Conservation (phyloP, 2,797 vertebrate species). For the Argentina silus region DNA sequence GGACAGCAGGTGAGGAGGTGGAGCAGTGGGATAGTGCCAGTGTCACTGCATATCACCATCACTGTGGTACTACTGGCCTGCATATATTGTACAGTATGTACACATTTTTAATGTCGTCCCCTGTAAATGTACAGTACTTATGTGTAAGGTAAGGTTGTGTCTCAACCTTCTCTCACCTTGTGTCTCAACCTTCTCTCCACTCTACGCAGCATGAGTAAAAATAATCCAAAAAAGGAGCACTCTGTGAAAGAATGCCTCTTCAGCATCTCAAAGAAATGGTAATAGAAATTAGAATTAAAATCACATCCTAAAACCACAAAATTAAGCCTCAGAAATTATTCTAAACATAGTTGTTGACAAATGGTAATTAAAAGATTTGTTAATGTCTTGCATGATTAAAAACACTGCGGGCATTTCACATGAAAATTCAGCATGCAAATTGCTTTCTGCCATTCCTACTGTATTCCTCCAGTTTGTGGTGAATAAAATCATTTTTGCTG, state of each 20-base stretch:
- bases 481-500: constrained; percentile 56
- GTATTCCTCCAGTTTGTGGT: constrained; percentile 57
- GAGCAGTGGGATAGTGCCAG: neutral
- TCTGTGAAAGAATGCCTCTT: constrained; percentile 39
- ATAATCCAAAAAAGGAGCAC: constrained; percentile 14
- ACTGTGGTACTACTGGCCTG: neutral
- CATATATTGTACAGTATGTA: neutral
- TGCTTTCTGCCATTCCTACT: constrained; percentile 58
- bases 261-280: constrained; percentile 42
- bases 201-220: neutral
- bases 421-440: constrained; percentile 77
- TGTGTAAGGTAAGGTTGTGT: neutral
- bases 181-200: neutral
- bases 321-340: constrained; percentile 69
- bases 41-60: neutral
- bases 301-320: constrained; percentile 48
- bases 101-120: neutral
- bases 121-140: neutral
- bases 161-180: neutral
- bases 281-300: constrained; percentile 62
- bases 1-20: neutral
- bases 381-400: constrained; percentile 78
- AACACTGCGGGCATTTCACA: constrained; percentile 75
- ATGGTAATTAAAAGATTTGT: constrained; percentile 82
- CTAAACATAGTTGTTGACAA: constrained; percentile 73